Evolutionary conservation across 2,888 invertebrate genomes (phyloP).

Genomic region (Ditylenchus weischeri): DNA sequence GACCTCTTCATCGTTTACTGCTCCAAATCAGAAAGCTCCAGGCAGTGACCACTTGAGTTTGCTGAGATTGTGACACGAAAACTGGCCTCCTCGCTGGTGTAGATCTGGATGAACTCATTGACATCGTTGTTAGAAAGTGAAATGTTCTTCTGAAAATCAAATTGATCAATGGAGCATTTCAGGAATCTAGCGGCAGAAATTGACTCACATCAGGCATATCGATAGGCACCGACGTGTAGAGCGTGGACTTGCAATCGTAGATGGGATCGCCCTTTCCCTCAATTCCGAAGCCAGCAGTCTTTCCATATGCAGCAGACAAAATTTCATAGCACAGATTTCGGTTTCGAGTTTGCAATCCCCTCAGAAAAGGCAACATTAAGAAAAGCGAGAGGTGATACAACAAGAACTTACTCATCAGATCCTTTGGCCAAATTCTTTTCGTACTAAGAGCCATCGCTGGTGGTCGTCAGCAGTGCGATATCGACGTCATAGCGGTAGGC

Average conservation of each 20-base stretch:
- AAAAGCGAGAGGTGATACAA: no score
- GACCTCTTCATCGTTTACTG: not conserved
- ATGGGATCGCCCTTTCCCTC: not conserved
- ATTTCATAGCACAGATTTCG: constrained; percentile 4
- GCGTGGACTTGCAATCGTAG: constrained; percentile 6
- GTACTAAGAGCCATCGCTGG: not conserved
- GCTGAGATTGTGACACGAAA: not conserved
- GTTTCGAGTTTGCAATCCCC: not conserved
- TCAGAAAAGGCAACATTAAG: not conserved
- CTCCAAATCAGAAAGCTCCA: not conserved
- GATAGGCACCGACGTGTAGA: constrained; percentile 2
- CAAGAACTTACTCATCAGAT: no score
- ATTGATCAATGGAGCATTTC: no score
- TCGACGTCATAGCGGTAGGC: not conserved
- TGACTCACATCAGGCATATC: not conserved
- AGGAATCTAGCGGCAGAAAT: no score
- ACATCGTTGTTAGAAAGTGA: no score
- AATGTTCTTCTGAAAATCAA: not conserved
- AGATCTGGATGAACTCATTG: not conserved
- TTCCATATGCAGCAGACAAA: not conserved
- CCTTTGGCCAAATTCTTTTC: constrained; percentile 8
- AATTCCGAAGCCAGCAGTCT: not conserved
- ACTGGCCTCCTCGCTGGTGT: not conserved
- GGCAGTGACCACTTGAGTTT: not conserved
- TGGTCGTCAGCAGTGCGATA: not conserved